Percentiles rank a stretch among this genome's conserved stretches.
phyloP scores from a whole-genome alignment of 2,888 invertebrate species.

The Hanleya hanleyi region DNA sequence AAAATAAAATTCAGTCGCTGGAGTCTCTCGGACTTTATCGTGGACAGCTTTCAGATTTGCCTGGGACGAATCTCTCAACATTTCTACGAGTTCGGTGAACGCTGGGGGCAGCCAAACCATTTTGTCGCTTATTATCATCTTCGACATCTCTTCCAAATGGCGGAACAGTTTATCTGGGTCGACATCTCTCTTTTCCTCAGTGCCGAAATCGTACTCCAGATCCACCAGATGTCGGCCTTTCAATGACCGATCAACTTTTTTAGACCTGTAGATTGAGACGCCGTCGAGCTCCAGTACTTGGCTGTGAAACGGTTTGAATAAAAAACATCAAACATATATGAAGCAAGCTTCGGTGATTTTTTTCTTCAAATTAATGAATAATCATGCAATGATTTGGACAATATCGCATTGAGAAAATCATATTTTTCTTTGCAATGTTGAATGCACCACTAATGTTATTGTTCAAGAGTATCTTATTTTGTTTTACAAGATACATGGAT shows the following conservation, averaged over 20 bases:
- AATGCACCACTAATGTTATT: no score
- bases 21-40: neutral
- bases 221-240: neutral
- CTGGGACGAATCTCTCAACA: neutral
- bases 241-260: neutral
- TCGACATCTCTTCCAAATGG: neutral
- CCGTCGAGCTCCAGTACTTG: neutral
- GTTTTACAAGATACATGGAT: no score
- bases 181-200: neutral
- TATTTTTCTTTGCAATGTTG: no score
- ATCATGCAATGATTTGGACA: no score
- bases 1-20: no score
- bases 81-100: neutral
- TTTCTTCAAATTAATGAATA: no score
- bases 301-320: no score
- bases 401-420: no score
- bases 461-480: no score
- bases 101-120: neutral
- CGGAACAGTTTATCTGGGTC: neutral
- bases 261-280: neutral
- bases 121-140: neutral
- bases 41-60: neutral
- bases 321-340: no score
- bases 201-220: neutral
- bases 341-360: no score